Percentiles rank a stretch among this genome's conserved stretches.
phyloP scores from a whole-genome alignment of 2,797 vertebrate genomes.

The Rhadinocentrus ornatus region DNA sequence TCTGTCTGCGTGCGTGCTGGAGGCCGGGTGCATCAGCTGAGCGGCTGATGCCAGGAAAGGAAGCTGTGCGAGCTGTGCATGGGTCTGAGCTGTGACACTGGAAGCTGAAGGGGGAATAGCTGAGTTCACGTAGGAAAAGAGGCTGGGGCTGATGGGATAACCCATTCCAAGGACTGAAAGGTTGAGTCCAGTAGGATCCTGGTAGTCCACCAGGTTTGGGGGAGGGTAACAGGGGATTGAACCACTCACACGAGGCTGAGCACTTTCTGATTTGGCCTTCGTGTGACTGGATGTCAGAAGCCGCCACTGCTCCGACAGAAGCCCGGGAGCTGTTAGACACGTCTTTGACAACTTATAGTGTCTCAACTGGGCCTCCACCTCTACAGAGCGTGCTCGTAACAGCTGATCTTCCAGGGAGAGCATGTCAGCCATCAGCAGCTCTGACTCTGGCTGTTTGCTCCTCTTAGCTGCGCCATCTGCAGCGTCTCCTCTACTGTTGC shows the following conservation, averaged over 20 bases:
- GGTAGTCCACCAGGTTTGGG: slow-evolving; percentile 85
- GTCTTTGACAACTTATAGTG: slow-evolving; percentile 86
- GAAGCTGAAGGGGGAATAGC: slow-evolving; percentile 75
- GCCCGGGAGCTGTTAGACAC: slow-evolving; percentile 73
- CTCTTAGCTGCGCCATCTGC: slow-evolving; percentile 65
- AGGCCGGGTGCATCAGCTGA: slow-evolving; percentile 86
- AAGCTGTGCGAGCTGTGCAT: slow-evolving; percentile 85
- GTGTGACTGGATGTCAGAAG: slow-evolving; percentile 80
- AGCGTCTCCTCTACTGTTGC: slow-evolving; percentile 25
- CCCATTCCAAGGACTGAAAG: slow-evolving; percentile 93
- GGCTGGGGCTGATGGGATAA: slow-evolving; percentile 88
- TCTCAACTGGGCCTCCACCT: slow-evolving; percentile 86
- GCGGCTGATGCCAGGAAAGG: slow-evolving; percentile 90
- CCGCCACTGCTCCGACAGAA: slow-evolving; percentile 91
- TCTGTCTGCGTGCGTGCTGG: slow-evolving; percentile 80
- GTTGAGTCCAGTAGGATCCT: slow-evolving; percentile 89
- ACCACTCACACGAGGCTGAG: slow-evolving; percentile 60
- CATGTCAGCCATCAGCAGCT: slow-evolving; percentile 86
- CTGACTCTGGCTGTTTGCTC: slow-evolving; percentile 82
- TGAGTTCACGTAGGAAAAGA: slow-evolving; percentile 94
- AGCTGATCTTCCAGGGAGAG: slow-evolving; percentile 89
- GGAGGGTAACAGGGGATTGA: slow-evolving; percentile 91
- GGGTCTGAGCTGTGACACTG: slow-evolving; percentile 65
- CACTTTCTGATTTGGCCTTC: slow-evolving; percentile 76
- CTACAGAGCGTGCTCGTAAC: slow-evolving; percentile 84